Evolutionary conservation across 2,888 invertebrate genomes (phyloP).

Genomic region (Megamerina dolium): DNA sequence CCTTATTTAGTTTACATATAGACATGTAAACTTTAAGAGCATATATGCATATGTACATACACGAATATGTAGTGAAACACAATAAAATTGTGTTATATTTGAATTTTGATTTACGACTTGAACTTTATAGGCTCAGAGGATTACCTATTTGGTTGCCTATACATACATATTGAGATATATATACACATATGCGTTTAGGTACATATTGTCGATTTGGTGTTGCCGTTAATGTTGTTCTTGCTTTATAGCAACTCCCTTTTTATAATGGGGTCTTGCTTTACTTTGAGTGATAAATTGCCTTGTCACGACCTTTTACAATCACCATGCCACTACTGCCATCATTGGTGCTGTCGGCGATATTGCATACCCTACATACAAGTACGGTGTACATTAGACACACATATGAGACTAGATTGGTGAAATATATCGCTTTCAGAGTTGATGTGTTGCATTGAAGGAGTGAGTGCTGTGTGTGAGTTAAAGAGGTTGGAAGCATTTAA

Average conservation of each 20-base stretch:
- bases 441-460: too few species aligned
- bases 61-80: too few species aligned
- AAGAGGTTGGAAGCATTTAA: constrained; percentile 30
- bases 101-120: constrained; percentile 42
- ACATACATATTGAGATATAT: too few species aligned
- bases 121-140: constrained; percentile 31
- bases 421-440: too few species aligned
- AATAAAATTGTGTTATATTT: constrained; percentile 35
- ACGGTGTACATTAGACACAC: not conserved
- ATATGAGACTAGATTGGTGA: too few species aligned
- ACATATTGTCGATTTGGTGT: too few species aligned
- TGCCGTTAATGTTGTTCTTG: constrained; percentile 1
- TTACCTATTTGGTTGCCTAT: not conserved
- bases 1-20: too few species aligned
- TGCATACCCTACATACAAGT: not conserved
- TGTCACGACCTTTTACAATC: constrained; percentile 33
- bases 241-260: constrained; percentile 8
- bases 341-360: not conserved
- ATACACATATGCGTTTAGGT: too few species aligned
- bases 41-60: too few species aligned
- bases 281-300: constrained; percentile 46
- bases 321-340: constrained; percentile 8
- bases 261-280: constrained; percentile 10
- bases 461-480: not conserved
- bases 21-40: too few species aligned